These are phyloP conservation scores for Peromyscus polionotus DNA, from an alignment of 2,113 vertebrate species.

Conservation along the genomic window DNA sequence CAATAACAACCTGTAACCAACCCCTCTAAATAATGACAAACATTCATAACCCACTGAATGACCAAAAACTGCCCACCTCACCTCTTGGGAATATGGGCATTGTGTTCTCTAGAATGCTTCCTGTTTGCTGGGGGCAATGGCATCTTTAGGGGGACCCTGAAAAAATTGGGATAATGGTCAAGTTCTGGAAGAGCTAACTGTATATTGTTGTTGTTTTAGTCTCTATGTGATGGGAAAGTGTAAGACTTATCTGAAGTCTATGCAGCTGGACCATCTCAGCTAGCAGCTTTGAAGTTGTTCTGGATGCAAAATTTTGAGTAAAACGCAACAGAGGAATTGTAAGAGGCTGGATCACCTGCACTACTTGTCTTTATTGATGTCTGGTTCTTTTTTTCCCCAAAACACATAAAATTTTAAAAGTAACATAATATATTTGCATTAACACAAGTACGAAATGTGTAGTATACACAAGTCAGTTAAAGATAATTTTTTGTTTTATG, in stretches of 20 bases:
- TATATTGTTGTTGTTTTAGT: background rate
- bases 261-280: background rate
- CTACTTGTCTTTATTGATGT: background rate
- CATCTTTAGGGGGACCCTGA: background rate
- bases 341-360: background rate
- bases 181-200: background rate
- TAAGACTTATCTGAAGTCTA: background rate
- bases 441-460: background rate
- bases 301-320: background rate
- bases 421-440: background rate
- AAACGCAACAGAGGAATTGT: background rate
- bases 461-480: background rate
- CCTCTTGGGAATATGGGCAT: background rate
- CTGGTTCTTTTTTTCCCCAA: background rate
- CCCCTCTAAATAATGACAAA: background rate
- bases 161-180: background rate
- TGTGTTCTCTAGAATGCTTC: background rate
- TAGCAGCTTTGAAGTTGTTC: background rate
- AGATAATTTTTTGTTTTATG: background rate
- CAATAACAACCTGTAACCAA: background rate
- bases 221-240: background rate
- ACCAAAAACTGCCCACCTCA: background rate
- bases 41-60: background rate
- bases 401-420: background rate
- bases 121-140: background rate